Evolutionary conservation across 2,888 invertebrate genomes (phyloP).

Genomic region (Endomychus coccineus): DNA sequence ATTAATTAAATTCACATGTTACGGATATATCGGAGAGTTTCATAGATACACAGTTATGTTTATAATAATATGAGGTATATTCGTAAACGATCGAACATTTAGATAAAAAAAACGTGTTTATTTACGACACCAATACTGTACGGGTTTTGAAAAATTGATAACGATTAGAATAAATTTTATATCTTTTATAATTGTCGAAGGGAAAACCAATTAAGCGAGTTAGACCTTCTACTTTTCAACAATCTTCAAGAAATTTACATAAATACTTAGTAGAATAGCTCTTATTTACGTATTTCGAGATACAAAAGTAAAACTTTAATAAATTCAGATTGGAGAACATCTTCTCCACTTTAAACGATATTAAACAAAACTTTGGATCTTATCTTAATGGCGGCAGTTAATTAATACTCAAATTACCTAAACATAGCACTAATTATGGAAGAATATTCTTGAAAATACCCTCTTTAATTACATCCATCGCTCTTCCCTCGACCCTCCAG

Average conservation of each 20-base stretch:
- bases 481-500: conserved; percentile 15
- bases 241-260: conserved; percentile 31
- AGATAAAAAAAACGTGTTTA: too few relatives aligned
- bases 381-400: conserved; percentile 36
- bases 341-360: conserved; percentile 19
- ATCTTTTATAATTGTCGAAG: background rate
- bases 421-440: conserved; percentile 36
- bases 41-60: too few relatives aligned
- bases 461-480: conserved; percentile 31
- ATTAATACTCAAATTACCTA: conserved; percentile 38
- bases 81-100: too few relatives aligned
- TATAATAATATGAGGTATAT: too few relatives aligned
- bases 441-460: conserved; percentile 33
- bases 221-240: conserved; percentile 22
- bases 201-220: conserved; percentile 22
- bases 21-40: too few relatives aligned
- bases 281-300: conserved; percentile 28
- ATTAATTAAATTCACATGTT: too few relatives aligned
- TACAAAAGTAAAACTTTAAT: conserved; percentile 28
- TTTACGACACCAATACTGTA: background rate
- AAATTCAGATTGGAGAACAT: conserved; percentile 27
- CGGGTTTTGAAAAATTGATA: background rate
- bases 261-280: conserved; percentile 27
- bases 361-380: conserved; percentile 27
- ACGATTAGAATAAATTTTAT: background rate